Conservation (phyloP, 2,113 vertebrate genomes). For the Sinocyclocheilus grahami region DNA sequence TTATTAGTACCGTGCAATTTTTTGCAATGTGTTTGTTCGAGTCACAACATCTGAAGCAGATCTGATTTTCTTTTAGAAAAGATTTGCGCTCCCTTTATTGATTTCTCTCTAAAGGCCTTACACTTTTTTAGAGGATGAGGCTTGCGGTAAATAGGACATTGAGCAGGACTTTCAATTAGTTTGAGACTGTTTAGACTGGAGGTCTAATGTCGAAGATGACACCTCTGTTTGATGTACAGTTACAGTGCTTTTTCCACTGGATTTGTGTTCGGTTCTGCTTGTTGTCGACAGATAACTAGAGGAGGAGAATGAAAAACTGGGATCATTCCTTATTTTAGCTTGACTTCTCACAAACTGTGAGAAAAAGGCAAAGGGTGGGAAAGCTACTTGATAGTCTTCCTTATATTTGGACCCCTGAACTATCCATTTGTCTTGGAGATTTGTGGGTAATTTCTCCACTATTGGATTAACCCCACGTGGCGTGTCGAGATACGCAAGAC, state of each 20-base stretch:
- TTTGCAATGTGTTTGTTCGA: slow-evolving; percentile 32
- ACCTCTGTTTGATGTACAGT: neutral
- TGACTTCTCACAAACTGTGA: neutral
- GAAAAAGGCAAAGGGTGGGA: slow-evolving; percentile 46
- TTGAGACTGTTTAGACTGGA: neutral
- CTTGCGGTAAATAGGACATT: slow-evolving; percentile 26
- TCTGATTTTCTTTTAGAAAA: slow-evolving; percentile 25
- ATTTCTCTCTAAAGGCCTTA: slow-evolving; percentile 1
- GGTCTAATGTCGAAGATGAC: neutral
- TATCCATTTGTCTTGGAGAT: slow-evolving; percentile 47
- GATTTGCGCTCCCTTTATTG: neutral
- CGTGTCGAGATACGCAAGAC: slow-evolving; percentile 43
- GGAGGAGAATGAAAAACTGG: neutral
- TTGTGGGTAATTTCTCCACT: slow-evolving; percentile 35
- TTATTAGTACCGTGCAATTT: neutral
- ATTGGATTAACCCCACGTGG: slow-evolving; percentile 49
- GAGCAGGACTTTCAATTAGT: neutral
- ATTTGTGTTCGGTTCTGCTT: neutral
- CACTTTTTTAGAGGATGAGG: slow-evolving; percentile 27
- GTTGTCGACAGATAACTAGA: neutral
- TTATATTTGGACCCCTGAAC: slow-evolving; percentile 35
- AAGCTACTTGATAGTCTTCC: slow-evolving; percentile 21
- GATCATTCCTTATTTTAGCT: slow-evolving; percentile 16
- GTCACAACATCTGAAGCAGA: slow-evolving; percentile 39
- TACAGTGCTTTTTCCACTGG: neutral